Base-by-base conservation (phyloP, 2,797 vertebrate species). In the Melanotaenia nigrans region DNA sequence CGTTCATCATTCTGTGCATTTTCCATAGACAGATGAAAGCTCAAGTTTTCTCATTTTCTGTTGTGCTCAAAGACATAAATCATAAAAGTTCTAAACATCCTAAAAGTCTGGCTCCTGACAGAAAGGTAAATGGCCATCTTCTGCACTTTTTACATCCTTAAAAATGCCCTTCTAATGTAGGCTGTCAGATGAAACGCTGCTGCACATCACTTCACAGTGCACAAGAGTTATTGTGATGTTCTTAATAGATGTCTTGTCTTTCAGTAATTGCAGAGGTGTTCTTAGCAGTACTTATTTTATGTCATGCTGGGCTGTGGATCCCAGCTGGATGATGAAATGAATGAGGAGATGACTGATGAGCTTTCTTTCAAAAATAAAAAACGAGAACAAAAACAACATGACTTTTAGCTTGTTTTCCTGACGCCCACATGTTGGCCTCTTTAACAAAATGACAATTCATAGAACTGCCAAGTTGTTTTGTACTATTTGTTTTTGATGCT, bases 61-160 rank as follows among this genome's bases (percentile, higher is more conserved):
- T 69, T 63, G 22, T 60, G 53, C 62, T 73, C 60, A 63, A 51
- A 77, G 63, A 65, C 78, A 84, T 82, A 80, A 74, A 84, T 82
- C 85, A 83, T 22, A 60, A 61, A 73, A n/a, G 25, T 68, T 72
- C 63, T 55, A 64, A 76, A 73, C 35, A 57, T 65, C 58, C 54
- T 28, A 13, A 70, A 68, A 58, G 10, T 1, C 5, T 66, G 75
- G 12, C 9, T 62, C 22, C 16, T 73, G 71, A 59, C 77, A 71
- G 66, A 38, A 61, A 75, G 69, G 61, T 69, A 72, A 81, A 83
- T 66, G 38, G 11, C 18, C 40, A n/a, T 77, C 45, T 28, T 64
- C 61, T n/a, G 6, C 20, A 54, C 12, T 54, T 65, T 77, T 25
- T 73, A n/a, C 36, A 30, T 53, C 2, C 24, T 18, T 3, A 32